Conservation (phyloP, 2,888 invertebrate species). For the Melanotus villosus region DNA sequence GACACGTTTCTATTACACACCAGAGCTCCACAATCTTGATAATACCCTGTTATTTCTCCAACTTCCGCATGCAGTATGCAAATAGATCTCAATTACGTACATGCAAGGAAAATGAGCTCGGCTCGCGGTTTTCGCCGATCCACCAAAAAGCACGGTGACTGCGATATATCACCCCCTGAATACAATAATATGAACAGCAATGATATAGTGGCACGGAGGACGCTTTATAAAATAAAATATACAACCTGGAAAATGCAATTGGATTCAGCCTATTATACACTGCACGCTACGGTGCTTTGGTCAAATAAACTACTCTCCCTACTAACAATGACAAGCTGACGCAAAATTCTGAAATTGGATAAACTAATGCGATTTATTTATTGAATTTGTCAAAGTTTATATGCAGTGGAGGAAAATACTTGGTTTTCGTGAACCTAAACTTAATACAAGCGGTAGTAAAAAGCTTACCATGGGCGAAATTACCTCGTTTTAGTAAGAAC, state of each 20-base stretch:
- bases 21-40: conserved; percentile 25
- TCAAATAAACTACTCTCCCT: conserved; percentile 36
- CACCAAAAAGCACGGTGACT: conserved; percentile 44
- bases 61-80: conserved; percentile 35
- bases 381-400: conserved; percentile 22
- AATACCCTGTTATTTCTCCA: conserved; percentile 19
- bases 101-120: conserved; percentile 26
- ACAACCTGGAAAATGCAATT: conserved; percentile 58
- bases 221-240: conserved; percentile 60
- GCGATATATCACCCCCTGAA: conserved; percentile 60
- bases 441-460: too few species aligned
- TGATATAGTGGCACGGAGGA: conserved; percentile 59
- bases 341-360: conserved; percentile 51
- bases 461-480: too few species aligned
- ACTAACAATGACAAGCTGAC: conserved; percentile 24
- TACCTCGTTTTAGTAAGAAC: too few species aligned
- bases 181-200: conserved; percentile 59
- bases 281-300: conserved; percentile 47
- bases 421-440: too few species aligned
- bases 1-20: conserved; percentile 23
- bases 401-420: background rate
- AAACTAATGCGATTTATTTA: conserved; percentile 48
- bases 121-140: conserved; percentile 44
- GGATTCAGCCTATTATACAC: conserved; percentile 52
- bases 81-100: conserved; percentile 37